These are phyloP conservation scores for Pitta sordida DNA, from an alignment of 2,113 vertebrate genomes.

Conservation along the genomic window DNA sequence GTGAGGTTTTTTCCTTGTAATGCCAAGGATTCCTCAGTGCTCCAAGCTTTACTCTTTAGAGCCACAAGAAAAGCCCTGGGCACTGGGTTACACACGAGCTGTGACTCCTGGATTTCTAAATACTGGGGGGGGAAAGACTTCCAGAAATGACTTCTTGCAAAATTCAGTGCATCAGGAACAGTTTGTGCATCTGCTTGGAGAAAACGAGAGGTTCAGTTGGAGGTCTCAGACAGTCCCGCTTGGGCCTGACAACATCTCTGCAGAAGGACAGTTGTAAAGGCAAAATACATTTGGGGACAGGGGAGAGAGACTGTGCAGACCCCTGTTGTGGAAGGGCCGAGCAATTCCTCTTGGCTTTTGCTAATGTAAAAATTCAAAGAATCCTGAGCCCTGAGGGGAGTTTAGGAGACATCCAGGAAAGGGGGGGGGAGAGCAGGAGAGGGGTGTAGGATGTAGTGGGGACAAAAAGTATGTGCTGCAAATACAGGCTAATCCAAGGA, in stretches of 20 bases:
- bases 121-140: not conserved
- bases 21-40: not conserved
- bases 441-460: not conserved
- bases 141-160: not conserved
- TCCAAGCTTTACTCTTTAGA: not conserved
- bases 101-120: not conserved
- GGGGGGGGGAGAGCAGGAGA: not conserved
- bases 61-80: not conserved
- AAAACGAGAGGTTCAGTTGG: not conserved
- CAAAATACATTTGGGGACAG: not conserved
- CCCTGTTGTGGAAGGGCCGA: not conserved
- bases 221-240: not conserved
- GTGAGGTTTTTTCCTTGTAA: not conserved
- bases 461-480: not conserved
- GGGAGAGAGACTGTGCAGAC: not conserved
- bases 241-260: not conserved
- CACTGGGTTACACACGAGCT: not conserved
- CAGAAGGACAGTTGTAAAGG: not conserved
- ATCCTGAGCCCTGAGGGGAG: slow-evolving; percentile 41
- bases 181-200: not conserved
- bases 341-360: slow-evolving; percentile 34
- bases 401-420: slow-evolving; percentile 48
- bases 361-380: slow-evolving; percentile 54
- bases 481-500: not conserved
- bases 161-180: not conserved